Base-by-base conservation (phyloP, 2,113 vertebrate species). In the Amblyornis subalaris region DNA sequence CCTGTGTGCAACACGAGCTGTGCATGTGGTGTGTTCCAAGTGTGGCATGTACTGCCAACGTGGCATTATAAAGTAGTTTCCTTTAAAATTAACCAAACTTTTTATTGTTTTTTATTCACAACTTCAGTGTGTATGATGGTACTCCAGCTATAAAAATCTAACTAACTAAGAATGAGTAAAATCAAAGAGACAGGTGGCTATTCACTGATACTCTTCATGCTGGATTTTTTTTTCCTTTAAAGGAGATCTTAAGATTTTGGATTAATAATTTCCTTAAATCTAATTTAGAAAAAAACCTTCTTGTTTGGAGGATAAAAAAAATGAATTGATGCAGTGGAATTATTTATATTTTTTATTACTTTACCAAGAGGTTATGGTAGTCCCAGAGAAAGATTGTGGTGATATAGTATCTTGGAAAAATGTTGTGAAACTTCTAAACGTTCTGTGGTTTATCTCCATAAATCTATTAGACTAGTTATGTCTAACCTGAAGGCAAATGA, bases 401-500 rank as follows among this genome's bases (percentile, higher is more conserved):
- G 42, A 65, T 74, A 24, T 0, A 58, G 28, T 71, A 13, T 88
- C 60, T 78, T 53, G 44, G 69, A 89, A 90, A 36, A 92, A 78
- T 89, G 35, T 86, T 96, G 70, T 53, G 62, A 89, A 88, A 87
- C 53, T 87, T 31, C n/a, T 61, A 15, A 22, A 65, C 69, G 28
- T 85, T 88, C 31, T 70, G 21, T 93, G 65, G 25, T 78, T 94
- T 83, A 62, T 80, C 48, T 92, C 66, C 38, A 33, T 90, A 88
- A 88, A 85, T 95, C 66, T 76, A 14, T 90, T 79, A 64, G 65
- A 54, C 53, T 57, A 77, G 33, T 65, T 92, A 65, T 89, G 70
- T 91, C 73, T 87, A 91, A 91, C 81, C 80, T 94, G 84, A 92
- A 88, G 89, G 70, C 77, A 91, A 65, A 61, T 74, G 42, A 90